phyloP scores from a whole-genome alignment of 2,888 invertebrate species.

The Mellilla xanthometata region DNA sequence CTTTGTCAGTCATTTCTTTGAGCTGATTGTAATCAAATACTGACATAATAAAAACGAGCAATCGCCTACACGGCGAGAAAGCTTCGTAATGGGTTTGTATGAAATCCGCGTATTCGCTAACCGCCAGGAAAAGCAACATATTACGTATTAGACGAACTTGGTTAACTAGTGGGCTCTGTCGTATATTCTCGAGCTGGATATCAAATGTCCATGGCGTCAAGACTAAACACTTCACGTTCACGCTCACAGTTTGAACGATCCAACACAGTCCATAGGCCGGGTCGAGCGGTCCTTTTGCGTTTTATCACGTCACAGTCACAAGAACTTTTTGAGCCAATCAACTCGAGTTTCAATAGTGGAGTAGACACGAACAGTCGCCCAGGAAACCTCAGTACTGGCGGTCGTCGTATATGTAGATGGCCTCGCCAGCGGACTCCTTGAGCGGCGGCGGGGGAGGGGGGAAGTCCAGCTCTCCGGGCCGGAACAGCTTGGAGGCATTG shows the following conservation, averaged over 20 bases:
- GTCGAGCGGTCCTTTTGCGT: neutral
- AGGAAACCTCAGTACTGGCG: constrained; percentile 61
- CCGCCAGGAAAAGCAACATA: neutral
- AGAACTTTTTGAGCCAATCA: constrained; percentile 5
- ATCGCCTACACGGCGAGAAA: neutral
- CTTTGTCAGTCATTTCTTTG: neutral
- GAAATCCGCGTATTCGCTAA: neutral
- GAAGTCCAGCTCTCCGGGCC: constrained; percentile 71
- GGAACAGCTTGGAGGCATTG: constrained; percentile 75
- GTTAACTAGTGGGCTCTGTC: constrained; percentile 17
- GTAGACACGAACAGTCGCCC: constrained; percentile 17
- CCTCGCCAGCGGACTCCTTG: constrained; percentile 87
- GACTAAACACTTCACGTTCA: neutral
- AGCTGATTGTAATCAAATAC: neutral
- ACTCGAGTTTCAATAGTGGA: constrained; percentile 13
- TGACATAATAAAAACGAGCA: neutral
- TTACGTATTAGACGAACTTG: neutral
- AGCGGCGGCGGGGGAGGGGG: constrained; percentile 71
- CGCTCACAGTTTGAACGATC: neutral
- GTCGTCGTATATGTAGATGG: constrained; percentile 81
- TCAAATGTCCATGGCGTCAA: neutral
- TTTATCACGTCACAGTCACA: constrained; percentile 2
- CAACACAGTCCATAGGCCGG: neutral
- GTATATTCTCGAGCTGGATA: constrained; percentile 11
- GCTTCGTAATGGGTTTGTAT: constrained; percentile 4